Percentiles rank a stretch among this genome's conserved stretches.
phyloP scores from a whole-genome alignment of 2,888 invertebrate species.

The Lordiphosa fenestrarum region DNA sequence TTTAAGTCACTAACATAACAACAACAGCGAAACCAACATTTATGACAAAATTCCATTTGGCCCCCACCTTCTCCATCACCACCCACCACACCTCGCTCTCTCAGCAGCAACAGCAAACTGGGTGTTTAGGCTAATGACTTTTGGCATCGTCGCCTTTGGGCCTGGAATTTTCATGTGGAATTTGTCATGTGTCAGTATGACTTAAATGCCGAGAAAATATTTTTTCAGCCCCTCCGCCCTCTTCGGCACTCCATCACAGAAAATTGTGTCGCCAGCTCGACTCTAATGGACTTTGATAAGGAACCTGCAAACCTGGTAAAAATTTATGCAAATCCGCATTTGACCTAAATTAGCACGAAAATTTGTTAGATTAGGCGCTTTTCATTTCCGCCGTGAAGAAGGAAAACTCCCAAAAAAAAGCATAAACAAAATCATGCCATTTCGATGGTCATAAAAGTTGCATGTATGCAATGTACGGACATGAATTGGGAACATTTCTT shows the following conservation, averaged over 20 bases:
- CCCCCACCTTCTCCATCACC: slow-evolving; percentile 18
- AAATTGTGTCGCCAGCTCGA: slow-evolving; percentile 48
- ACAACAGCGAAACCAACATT: slow-evolving; percentile 42
- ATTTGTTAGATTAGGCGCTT: slow-evolving; percentile 72
- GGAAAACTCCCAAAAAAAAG: slow-evolving; percentile 22
- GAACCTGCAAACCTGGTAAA: slow-evolving; percentile 37
- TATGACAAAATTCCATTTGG: slow-evolving; percentile 75
- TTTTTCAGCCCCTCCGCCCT: slow-evolving; percentile 21
- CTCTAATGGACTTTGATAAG: slow-evolving; percentile 74
- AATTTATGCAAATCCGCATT: slow-evolving; percentile 75
- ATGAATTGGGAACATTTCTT: slow-evolving; percentile 53
- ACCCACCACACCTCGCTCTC: neutral
- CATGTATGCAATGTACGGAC: slow-evolving; percentile 55
- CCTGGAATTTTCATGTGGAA: slow-evolving; percentile 56
- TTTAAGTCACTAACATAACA: slow-evolving; percentile 54
- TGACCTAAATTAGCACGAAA: slow-evolving; percentile 77
- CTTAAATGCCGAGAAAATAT: slow-evolving; percentile 72
- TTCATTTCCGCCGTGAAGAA: slow-evolving; percentile 54
- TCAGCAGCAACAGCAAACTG: slow-evolving; percentile 26
- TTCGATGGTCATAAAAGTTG: slow-evolving; percentile 69
- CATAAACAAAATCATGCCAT: slow-evolving; percentile 30
- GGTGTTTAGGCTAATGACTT: slow-evolving; percentile 74
- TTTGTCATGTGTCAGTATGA: slow-evolving; percentile 76
- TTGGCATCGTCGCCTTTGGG: slow-evolving; percentile 45
- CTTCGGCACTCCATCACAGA: slow-evolving; percentile 17